These are phyloP conservation scores for Aleiodes leptofemur DNA, from an alignment of 2,888 invertebrate species.

Conservation along the genomic window DNA sequence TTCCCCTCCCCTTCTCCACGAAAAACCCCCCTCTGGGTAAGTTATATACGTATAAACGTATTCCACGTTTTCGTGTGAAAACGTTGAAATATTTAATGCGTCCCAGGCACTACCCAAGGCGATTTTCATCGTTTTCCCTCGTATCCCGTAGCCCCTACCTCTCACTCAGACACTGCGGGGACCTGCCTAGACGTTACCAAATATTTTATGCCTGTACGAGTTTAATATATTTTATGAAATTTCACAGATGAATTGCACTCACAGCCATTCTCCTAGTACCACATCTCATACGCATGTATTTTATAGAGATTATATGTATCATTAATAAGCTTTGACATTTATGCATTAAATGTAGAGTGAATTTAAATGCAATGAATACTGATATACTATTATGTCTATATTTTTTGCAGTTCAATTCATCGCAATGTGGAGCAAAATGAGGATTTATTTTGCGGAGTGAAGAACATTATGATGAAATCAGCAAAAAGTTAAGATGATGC, in stretches of 20 bases:
- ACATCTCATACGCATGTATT: background rate
- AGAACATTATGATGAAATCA: no score
- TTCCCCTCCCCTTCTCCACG: background rate
- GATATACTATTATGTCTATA: no score
- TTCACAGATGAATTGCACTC: slow-evolving; percentile 57
- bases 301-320: background rate
- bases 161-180: background rate
- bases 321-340: no score
- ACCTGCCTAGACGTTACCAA: slow-evolving; percentile 32
- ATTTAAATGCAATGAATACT: no score
- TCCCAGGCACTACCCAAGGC: slow-evolving; percentile 46
- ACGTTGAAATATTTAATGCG: slow-evolving; percentile 57
- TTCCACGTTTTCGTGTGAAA: slow-evolving; percentile 28
- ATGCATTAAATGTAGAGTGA: no score
- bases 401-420: no score
- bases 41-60: slow-evolving; percentile 33
- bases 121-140: slow-evolving; percentile 49
- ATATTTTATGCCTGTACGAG: slow-evolving; percentile 53
- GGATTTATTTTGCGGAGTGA: no score
- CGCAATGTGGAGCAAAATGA: no score
- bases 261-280: background rate
- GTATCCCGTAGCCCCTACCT: slow-evolving; percentile 1
- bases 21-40: background rate
- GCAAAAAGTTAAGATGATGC: no score
- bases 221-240: slow-evolving; percentile 63